Evolutionary conservation across 2,797 vertebrate species (phyloP).

Genomic region (Poeciliopsis infans): DNA sequence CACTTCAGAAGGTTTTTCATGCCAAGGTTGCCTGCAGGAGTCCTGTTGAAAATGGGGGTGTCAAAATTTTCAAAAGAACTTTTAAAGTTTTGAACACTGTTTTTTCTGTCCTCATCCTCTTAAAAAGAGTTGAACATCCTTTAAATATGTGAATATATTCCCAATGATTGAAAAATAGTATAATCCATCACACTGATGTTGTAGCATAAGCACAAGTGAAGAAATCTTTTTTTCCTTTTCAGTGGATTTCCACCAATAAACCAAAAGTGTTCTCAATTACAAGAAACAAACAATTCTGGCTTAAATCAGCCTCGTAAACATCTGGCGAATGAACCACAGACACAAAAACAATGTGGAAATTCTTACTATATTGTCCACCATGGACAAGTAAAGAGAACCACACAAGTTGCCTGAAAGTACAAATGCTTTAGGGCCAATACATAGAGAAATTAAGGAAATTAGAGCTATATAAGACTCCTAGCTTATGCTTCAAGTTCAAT

Average conservation of each 20-base stretch:
- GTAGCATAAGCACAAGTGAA: background rate
- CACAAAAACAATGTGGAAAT: conserved; percentile 45
- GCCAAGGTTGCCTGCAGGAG: conserved; percentile 31
- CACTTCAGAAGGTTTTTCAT: conserved; percentile 55
- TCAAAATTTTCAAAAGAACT: conserved; percentile 21
- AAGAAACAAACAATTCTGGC: conserved; percentile 57
- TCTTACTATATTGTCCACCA: conserved; percentile 52
- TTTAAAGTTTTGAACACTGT: background rate
- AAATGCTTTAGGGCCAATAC: conserved; percentile 7
- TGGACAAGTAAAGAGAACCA: conserved; percentile 45
- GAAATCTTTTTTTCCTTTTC: conserved; percentile 2
- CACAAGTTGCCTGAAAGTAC: conserved; percentile 32
- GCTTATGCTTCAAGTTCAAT: conserved; percentile 30
- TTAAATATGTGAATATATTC: background rate
- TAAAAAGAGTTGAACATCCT: background rate
- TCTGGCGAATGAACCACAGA: conserved; percentile 56
- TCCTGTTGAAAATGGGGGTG: conserved; percentile 35
- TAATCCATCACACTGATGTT: conserved; percentile 1
- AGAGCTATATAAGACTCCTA: conserved; percentile 8
- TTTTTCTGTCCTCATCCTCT: conserved; percentile 15
- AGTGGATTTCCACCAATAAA: conserved; percentile 21
- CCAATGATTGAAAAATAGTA: background rate
- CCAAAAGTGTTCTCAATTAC: conserved; percentile 48
- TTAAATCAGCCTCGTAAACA: conserved; percentile 60
- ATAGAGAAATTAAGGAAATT: conserved; percentile 10